Evolutionary conservation across 2,113 vertebrate genomes (phyloP), one percentile per base, ranked within the genome.

Genomic region (Pseudorhombus dupliciocellatus): DNA sequence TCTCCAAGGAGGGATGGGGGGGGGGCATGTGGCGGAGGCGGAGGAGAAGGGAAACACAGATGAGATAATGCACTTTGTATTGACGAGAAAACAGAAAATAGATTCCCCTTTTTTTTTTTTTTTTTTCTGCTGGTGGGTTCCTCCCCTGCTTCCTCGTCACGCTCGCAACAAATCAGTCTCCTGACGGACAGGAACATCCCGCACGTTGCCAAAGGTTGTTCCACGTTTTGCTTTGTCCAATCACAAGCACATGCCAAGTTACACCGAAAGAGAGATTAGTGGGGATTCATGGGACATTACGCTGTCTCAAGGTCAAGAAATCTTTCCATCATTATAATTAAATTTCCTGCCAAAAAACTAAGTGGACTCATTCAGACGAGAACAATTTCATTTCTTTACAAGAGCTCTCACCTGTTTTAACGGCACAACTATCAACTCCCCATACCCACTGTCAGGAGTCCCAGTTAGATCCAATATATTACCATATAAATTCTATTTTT

Each of bases 11-110:
- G 73, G 18, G 61, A 68, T 2, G 53, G 24, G 63, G 67, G 28
- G 16, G 11, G n/a, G 24, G 26, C 26, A 5, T 28, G 52, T 0
- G 21, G 77, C 7, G 26, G 60, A 53, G 70, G 66, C 30, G 71
- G 69, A 70, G n/a, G 46, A 3, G 46, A 50, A 34, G 46, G 40
- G 59, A 83, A 52, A 64, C 73, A 34, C 73, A 24, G 66, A 70
- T 78, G 75, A 72, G 73, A 78, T 87, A 88, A 92, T 83, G 73
- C 34, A 71, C 52, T 91, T 88, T 89, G 78, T 81, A 90, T 90
- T 78, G 88, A 90, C 52, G 58, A 50, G 73, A 68, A 80, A 83
- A 79, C 34, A 70, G 76, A 73, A 80, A 75, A 63, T 60, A 77
- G 60, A 30, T 80, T 37, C 34, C 79, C 83, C 70, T 73, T 26